Base-by-base conservation (phyloP, 1,140 invertebrate species). In the Whitmania pigra region DNA sequence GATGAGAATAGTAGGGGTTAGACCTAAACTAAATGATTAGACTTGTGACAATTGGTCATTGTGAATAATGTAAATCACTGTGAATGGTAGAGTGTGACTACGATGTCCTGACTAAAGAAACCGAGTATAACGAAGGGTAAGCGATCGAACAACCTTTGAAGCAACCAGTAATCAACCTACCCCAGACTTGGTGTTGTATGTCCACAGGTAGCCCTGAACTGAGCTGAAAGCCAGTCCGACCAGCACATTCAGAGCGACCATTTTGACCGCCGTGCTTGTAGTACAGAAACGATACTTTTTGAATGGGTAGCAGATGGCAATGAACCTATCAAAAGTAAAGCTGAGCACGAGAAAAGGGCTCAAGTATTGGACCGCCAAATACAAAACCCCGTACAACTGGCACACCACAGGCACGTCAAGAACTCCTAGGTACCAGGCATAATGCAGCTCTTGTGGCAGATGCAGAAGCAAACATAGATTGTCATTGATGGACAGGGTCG, bases 311-410 rank as follows among this genome's bases (percentile, higher is more conserved):
- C 86, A 84, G 0, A 92, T 77, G 0, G 89, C 90, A 9, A 92
- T 86, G 78, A 90, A 91, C 27, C 90, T 80, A 78, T 92, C 90
- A 0, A 89, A 85, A 0, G 90, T 91, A 78, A 91, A 91, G 5
- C 89, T 87, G 5, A 91, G 88, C 0, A 90, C 88, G 67, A 90
- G 84, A 89, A 89, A 91, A 0, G 89, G 87, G 75, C 88, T 90
- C 43, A 89, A 82, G 76, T 88, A 88, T 76, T 82, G 79, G 11
- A 76, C 74, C 43, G 77, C 75, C 18, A 81, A 53, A 72, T 77
- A 80, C 0, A 79, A 20, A 22, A 70, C 22, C 6, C 60, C 73
- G 71, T 74, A 74, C 13, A 43, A 73, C 71, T 80, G 75, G 71
- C 80, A 82, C 0, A 80, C 31, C 5, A 79, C 74, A 0, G 78